Conservation (phyloP, 1,140 invertebrate genomes). For the Sycobia sp. region DNA sequence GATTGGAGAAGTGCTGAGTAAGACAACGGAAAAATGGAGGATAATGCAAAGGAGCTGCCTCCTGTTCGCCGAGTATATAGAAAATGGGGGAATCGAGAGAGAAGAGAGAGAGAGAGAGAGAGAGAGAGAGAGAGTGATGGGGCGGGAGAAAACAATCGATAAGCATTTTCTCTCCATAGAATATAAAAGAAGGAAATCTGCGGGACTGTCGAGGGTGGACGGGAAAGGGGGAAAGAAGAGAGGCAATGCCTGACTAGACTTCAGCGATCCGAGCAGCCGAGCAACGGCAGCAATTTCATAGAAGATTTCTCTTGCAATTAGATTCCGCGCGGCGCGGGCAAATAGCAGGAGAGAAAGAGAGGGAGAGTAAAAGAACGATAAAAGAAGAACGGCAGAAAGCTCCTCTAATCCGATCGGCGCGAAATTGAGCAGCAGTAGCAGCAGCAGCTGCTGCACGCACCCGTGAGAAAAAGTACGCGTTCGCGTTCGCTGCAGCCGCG, state of each 20-base stretch:
- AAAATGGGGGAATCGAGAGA: neutral
- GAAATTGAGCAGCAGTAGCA: slow-evolving; percentile 14
- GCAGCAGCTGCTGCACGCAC: too few relatives aligned
- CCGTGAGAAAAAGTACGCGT: too few relatives aligned
- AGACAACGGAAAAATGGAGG: slow-evolving; percentile 22
- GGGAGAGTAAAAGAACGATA: too few relatives aligned
- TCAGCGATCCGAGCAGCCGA: neutral
- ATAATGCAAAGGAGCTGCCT: neutral
- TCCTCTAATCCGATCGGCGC: slow-evolving; percentile 16
- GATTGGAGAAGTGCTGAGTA: slow-evolving; percentile 24
- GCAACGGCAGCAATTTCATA: slow-evolving; percentile 23
- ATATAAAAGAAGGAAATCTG: slow-evolving; percentile 5
- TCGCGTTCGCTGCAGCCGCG: too few relatives aligned
- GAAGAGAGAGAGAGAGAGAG: neutral
- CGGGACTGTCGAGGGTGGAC: too few relatives aligned
- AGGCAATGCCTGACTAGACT: neutral
- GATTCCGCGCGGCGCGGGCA: neutral
- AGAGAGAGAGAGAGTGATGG: neutral
- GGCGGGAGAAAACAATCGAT: neutral
- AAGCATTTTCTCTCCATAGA: slow-evolving; percentile 7
- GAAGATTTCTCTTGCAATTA: slow-evolving; percentile 29
- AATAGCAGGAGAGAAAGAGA: too few relatives aligned
- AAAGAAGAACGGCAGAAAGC: too few relatives aligned
- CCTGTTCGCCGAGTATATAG: too few relatives aligned
- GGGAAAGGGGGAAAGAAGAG: neutral